Conservation (phyloP, 2,113 vertebrate genomes). For the Calonectris borealis region DNA sequence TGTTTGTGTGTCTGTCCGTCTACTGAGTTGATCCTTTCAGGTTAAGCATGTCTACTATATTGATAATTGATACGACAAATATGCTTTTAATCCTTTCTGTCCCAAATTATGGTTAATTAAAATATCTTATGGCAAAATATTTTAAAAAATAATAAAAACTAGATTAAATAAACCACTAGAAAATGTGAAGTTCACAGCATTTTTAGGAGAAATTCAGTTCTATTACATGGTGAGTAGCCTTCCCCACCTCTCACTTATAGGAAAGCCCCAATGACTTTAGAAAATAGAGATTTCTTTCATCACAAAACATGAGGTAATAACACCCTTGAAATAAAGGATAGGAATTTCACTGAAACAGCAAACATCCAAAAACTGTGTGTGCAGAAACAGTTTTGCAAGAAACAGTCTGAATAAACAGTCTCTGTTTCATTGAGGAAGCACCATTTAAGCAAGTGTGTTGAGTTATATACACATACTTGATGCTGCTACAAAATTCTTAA, state of each 20-base stretch:
- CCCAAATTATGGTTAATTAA: neutral
- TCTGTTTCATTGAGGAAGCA: neutral
- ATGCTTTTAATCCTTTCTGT: neutral
- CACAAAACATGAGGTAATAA: neutral
- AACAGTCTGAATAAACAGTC: neutral
- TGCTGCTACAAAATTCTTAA: neutral
- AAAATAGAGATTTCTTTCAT: neutral
- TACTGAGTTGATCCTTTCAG: neutral
- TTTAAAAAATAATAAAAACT: neutral
- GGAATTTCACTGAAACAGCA: neutral
- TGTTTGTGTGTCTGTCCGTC: neutral
- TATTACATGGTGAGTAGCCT: neutral
- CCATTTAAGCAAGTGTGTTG: neutral
- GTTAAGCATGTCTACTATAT: fast-evolving
- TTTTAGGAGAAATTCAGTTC: neutral
- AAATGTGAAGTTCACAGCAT: neutral
- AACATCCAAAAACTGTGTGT: neutral
- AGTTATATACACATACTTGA: neutral
- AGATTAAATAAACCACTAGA: neutral
- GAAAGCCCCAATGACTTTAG: neutral
- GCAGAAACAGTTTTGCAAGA: neutral
- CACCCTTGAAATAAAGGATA: neutral
- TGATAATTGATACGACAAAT: neutral
- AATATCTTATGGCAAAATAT: neutral
- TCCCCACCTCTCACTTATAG: neutral